Evolutionary conservation across 2,888 invertebrate species (phyloP).

Genomic region (Caprella mutica): DNA sequence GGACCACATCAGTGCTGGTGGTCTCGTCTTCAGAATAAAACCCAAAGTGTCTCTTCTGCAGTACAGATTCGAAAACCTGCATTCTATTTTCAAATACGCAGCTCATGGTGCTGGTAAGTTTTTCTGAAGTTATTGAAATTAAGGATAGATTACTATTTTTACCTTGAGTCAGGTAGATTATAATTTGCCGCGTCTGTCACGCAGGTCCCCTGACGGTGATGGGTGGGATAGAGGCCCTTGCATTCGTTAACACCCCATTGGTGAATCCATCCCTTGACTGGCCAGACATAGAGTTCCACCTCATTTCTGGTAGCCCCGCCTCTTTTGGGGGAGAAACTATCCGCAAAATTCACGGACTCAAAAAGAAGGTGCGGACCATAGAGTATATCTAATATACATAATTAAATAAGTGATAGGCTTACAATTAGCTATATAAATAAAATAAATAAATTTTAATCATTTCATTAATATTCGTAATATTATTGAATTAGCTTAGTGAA

Average conservation of each 20-base stretch:
- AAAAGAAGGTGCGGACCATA: slow-evolving; percentile 44
- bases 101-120: slow-evolving; percentile 52
- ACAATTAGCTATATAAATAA: slow-evolving; percentile 12
- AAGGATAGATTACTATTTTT: background rate
- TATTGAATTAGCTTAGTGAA: background rate
- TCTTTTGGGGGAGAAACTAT: slow-evolving; percentile 71
- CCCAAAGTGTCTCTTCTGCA: slow-evolving; percentile 66
- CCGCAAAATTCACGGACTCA: slow-evolving; percentile 64
- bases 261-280: slow-evolving; percentile 74
- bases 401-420: slow-evolving; percentile 10
- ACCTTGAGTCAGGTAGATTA: no score
- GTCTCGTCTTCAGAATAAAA: slow-evolving; percentile 68
- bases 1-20: slow-evolving; percentile 77
- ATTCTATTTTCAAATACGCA: slow-evolving; percentile 70
- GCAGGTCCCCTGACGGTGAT: slow-evolving; percentile 73
- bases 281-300: slow-evolving; percentile 85
- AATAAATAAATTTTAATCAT: slow-evolving; percentile 9
- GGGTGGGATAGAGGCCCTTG: slow-evolving; percentile 80
- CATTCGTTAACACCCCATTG: slow-evolving; percentile 82
- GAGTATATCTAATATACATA: background rate
- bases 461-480: background rate
- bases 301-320: slow-evolving; percentile 66
- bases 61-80: slow-evolving; percentile 62
- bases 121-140: no score
- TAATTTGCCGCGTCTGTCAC: background rate